A percentile compares a stretch with the other conserved stretches of the same genome.
Evolutionary conservation across 2,888 invertebrate genomes (phyloP).

Genomic region (Beris chalybata): DNA sequence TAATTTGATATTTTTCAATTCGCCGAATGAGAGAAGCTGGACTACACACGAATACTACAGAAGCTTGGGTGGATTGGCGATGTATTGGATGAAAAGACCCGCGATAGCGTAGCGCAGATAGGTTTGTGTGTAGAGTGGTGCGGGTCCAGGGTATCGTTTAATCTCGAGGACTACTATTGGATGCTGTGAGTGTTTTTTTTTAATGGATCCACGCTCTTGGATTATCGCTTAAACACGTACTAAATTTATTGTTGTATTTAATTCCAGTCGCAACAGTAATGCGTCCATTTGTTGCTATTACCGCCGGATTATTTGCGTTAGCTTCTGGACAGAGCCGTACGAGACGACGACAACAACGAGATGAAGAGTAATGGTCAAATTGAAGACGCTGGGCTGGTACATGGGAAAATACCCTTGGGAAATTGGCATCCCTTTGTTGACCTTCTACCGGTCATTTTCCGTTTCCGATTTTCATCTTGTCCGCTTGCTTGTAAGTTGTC

Average conservation of each 20-base stretch:
- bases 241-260: no score
- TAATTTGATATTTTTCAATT: constrained; percentile 38
- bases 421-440: background rate
- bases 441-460: constrained; percentile 10
- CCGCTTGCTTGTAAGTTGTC: no score
- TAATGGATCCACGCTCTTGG: no score
- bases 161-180: no score
- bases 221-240: no score
- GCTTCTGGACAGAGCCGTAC: background rate
- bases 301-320: constrained; percentile 15
- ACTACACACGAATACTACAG: constrained; percentile 4
- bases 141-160: no score
- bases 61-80: background rate
- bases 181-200: no score
- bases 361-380: no score
- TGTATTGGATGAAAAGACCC: background rate
- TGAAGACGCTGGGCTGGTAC: background rate
- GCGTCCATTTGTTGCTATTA: constrained; percentile 25
- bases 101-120: background rate
- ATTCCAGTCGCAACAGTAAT: constrained; percentile 5
- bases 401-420: background rate
- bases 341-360: background rate
- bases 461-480: constrained; percentile 29
- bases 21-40: no score
- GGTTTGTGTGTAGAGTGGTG: no score